phyloP scores from a whole-genome alignment of 2,113 vertebrate genomes.

The Neotragus pygmaeus region DNA sequence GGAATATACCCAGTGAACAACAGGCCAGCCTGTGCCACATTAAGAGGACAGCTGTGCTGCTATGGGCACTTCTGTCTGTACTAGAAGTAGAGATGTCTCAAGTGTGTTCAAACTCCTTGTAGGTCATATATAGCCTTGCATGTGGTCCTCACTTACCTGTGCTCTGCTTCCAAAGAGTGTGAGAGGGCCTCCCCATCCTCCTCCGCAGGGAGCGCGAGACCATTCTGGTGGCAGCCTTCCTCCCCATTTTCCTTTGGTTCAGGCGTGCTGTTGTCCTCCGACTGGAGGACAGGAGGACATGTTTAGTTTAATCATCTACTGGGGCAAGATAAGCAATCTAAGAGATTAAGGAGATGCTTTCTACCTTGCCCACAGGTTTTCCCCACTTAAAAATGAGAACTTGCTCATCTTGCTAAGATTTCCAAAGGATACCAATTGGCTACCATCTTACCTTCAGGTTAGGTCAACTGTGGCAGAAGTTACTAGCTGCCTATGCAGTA shows the following conservation, averaged over 20 bases:
- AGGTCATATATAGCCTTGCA: neutral
- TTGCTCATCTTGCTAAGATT: neutral
- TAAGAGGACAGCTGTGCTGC: neutral
- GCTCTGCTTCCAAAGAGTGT: slow-evolving; percentile 97
- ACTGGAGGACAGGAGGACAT: slow-evolving; percentile 61
- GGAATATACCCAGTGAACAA: neutral
- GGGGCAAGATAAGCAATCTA: neutral
- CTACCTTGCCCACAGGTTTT: neutral
- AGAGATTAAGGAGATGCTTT: neutral
- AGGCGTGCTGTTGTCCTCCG: slow-evolving; percentile 87
- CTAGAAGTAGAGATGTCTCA: neutral
- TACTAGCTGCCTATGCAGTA: neutral
- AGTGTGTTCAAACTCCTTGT: neutral
- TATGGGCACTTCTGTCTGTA: neutral
- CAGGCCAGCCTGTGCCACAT: neutral
- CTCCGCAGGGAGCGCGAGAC: slow-evolving; percentile 90
- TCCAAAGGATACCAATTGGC: neutral
- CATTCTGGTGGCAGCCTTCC: slow-evolving; percentile 92
- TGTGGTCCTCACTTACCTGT: slow-evolving; percentile 84
- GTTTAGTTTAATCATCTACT: neutral
- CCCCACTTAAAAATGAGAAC: neutral
- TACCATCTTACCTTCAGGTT: neutral
- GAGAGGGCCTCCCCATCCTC: slow-evolving; percentile 91
- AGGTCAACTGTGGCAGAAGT: neutral
- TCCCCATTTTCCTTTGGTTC: slow-evolving; percentile 95